These are phyloP conservation scores for Aldrovandia affinis DNA, from an alignment of 2,797 vertebrate species.

Conservation along the genomic window DNA sequence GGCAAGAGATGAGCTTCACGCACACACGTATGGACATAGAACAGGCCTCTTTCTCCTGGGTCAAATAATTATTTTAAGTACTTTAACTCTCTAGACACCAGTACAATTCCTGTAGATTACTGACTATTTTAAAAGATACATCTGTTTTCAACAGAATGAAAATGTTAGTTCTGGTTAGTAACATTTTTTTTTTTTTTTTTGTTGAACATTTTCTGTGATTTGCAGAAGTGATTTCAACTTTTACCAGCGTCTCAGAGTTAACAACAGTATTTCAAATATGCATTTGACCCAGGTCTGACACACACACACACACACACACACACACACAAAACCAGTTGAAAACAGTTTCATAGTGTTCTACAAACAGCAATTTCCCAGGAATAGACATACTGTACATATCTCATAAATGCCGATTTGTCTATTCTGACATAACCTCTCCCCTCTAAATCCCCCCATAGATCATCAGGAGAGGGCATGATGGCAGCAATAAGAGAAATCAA, in stretches of 20 bases:
- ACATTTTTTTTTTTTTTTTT: no score
- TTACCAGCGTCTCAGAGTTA: no score
- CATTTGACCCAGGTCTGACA: constrained; percentile 37
- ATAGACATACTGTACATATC: constrained; percentile 47
- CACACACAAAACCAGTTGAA: constrained; percentile 27
- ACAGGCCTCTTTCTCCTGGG: constrained; percentile 34
- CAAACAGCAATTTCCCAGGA: neutral
- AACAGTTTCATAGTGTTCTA: constrained; percentile 27
- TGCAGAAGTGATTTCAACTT: no score
- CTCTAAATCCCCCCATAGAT: neutral
- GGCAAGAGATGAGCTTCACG: neutral
- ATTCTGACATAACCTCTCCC: neutral
- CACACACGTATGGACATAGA: constrained; percentile 9
- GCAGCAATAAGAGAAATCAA: neutral
- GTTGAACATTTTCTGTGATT: no score
- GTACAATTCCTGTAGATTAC: no score
- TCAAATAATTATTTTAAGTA: constrained; percentile 47
- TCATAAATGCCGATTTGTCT: constrained; percentile 58
- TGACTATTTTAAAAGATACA: no score
- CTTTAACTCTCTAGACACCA: no score
- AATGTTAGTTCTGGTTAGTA: no score
- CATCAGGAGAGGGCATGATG: neutral
- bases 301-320: constrained; percentile 13
- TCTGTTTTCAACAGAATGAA: no score
- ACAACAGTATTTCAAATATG: constrained; percentile 32